Base-by-base conservation (phyloP, 2,797 vertebrate species). In the Pipistrellus pygmaeus region DNA sequence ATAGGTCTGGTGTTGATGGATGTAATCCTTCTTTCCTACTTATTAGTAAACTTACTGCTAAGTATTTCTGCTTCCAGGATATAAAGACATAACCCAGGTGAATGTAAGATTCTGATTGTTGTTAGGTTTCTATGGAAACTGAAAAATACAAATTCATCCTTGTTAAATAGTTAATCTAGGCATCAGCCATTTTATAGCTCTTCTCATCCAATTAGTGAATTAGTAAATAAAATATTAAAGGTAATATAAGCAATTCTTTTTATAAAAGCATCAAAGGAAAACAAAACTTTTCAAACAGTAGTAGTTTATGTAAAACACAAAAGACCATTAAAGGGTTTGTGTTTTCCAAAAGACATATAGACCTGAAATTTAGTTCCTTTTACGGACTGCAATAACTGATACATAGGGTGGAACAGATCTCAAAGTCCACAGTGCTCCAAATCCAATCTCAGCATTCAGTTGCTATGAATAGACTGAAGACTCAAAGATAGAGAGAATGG, bases 171-270 rank as follows among this genome's bases (percentile, higher is more conserved):
- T 84, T 72, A 71, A 91, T 64, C 30, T 88, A 84, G 25, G 71
- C 13, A 35, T 78, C 44, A 90, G 5, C 35, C 21, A 68, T 73
- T 90, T 86, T 68, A 57, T 71, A 53, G 0, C 30, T 55, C 14
- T 72, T 25, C 2, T 73, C 66, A 88, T 88, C 2, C 46, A 68
- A 55, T 78, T 84, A 78, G 41, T 88, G 25, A 84, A 46, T 57
- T 84, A 18, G 7, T 88, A 64, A 71, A 76, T 83, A 93, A 93
- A 66, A 62, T 64, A 46, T 78, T 77, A 64, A 76, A 38, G 32
- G 27, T 60, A 76, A 60, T 76, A 60, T 41, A 12, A 80, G 12
- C 4, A 87, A 91, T 18, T 68, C 18, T 73, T 17, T 13, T 38
- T 27, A 44, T 8, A 82, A 51, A 82, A 23, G 14, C 53, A 85